Base-by-base conservation (phyloP, 2,797 vertebrate genomes). In the Dendrocincla fuliginosa region DNA sequence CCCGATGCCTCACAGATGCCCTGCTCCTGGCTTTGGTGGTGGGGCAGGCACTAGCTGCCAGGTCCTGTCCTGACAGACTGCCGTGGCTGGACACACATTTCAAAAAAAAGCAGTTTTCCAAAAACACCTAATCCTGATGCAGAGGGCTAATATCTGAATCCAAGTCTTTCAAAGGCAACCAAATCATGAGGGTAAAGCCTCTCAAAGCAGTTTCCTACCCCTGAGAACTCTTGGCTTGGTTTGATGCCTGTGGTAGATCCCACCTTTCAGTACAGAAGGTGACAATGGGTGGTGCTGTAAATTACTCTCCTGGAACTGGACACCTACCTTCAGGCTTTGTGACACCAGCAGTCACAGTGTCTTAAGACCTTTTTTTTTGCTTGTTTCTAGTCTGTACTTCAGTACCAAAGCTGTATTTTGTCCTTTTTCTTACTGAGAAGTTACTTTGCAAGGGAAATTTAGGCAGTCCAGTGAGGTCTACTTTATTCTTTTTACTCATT, bases 221-320 rank as follows among this genome's bases (percentile, higher is more conserved):
- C 47, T 0, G 0, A 18, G n/a, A 33, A 33, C 20, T 81, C 69
- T 42, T 12, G 1, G 12, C 2, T 81, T 0, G 0, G 15, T 68
- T 88, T 47, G 15, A 9, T 39, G 24, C 2, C 24, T 39, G 32
- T 25, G 57, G 35, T 22, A 41, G 15, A n/a, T 61, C 55, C 20
- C 37, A 44, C 18, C 1, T 60, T 35, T 84, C 59, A 18, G 10
- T 55, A 41, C 0, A 2, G 35, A 10, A 75, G 1, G 6, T 6
- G 20, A 12, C 0, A 2, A 16, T 20, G 17, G 52, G 11, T 24
- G 8, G 5, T 44, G 18, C 13, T 69, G 27, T 8, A 2, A 65
- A 65, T 32, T 59, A 16, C 80, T 39, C 23, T 79, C 8, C 33
- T 55, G 59, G 20, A 76, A 10, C 32, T 75, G 16, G 16, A 5